Conservation (phyloP, 1,140 invertebrate genomes). For the Sarcophaga peregrina region DNA sequence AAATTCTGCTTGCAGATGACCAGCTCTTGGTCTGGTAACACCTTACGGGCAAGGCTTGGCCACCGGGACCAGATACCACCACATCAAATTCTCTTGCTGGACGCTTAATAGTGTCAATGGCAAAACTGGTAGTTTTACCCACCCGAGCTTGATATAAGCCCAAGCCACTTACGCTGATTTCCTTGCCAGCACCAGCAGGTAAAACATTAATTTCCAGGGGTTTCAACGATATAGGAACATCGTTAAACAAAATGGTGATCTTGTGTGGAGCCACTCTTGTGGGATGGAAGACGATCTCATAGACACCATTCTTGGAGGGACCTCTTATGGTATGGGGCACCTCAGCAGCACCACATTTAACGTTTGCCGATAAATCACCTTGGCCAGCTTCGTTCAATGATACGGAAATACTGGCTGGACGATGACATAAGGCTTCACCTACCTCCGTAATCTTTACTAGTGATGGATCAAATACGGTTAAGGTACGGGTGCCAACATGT, state of each 20-base stretch:
- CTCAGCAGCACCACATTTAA: conserved; percentile 81
- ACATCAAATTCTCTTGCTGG: conserved; percentile 91
- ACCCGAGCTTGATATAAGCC: conserved; percentile 86
- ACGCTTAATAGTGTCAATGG: conserved; percentile 87
- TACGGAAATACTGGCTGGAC: conserved; percentile 78
- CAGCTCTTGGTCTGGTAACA: conserved; percentile 97
- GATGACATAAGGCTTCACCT: conserved; percentile 83
- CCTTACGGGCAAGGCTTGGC: conserved; percentile 89
- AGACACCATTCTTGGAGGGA: conserved; percentile 74
- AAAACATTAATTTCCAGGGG: conserved; percentile 69
- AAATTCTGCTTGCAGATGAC: conserved; percentile 91
- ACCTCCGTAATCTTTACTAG: conserved; percentile 83
- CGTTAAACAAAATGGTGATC: conserved; percentile 83
- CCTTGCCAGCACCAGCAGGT: conserved; percentile 75
- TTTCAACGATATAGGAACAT: conserved; percentile 73
- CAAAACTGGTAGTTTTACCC: conserved; percentile 84
- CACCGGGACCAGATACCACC: conserved; percentile 87
- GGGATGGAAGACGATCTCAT: conserved; percentile 89
- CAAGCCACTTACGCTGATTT: conserved; percentile 73
- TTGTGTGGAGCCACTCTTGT: conserved; percentile 83
- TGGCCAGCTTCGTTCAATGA: conserved; percentile 81
- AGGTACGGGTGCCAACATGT: conserved; percentile 69
- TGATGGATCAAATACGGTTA: conserved; percentile 88
- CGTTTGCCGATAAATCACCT: conserved; percentile 82
- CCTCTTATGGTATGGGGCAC: conserved; percentile 83